Percentiles rank a stretch among this genome's conserved stretches.
These are phyloP conservation scores for Nymphicus hollandicus DNA, from an alignment of 2,113 vertebrate species.

Conservation along the genomic window DNA sequence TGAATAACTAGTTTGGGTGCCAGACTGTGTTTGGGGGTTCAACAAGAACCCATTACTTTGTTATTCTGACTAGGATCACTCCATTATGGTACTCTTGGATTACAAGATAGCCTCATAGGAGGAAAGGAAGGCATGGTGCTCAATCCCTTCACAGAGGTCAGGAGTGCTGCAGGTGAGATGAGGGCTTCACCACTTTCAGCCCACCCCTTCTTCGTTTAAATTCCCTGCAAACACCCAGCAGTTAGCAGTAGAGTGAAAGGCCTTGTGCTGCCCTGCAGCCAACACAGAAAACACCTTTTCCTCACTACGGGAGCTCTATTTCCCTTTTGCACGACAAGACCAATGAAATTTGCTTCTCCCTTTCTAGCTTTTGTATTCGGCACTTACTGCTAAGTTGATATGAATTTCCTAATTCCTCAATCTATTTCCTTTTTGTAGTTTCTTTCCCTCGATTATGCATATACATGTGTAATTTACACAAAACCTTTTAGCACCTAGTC, in stretches of 20 bases:
- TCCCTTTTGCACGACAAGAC: neutral
- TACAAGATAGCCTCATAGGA: neutral
- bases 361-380: neutral
- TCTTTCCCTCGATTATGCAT: neutral
- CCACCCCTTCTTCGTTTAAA: neutral
- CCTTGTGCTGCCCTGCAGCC: neutral
- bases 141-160: neutral
- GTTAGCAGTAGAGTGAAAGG: neutral
- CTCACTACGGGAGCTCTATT: neutral
- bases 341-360: neutral
- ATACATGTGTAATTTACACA: neutral
- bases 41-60: neutral
- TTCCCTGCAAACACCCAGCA: neutral
- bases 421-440: neutral
- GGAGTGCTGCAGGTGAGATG: neutral
- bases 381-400: neutral
- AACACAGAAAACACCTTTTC: neutral
- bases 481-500: neutral
- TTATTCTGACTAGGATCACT: fast-evolving
- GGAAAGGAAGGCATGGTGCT: neutral
- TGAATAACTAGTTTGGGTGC: neutral
- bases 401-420: neutral
- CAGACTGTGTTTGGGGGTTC: neutral
- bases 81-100: neutral
- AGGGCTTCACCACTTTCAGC: neutral